phyloP scores from a whole-genome alignment of 2,797 vertebrate genomes.

The Falco columbarius region DNA sequence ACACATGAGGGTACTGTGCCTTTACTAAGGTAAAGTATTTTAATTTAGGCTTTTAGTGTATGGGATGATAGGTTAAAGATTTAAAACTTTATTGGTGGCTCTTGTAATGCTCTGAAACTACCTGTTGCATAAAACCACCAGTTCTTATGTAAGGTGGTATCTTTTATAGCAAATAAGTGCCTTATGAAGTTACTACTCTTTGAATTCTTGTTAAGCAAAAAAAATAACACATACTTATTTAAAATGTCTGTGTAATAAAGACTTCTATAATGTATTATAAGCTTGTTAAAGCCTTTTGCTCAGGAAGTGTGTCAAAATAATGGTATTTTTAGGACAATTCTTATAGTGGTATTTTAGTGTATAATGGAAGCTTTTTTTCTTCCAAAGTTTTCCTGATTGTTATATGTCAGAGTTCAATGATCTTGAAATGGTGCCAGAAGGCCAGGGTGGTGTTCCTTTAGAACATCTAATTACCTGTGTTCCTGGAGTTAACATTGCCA shows the following conservation, averaged over 20 bases:
- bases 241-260: neutral
- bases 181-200: neutral
- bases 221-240: fast-evolving
- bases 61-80: neutral
- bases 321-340: neutral
- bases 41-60: neutral
- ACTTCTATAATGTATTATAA: neutral
- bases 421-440: slow-evolving; percentile 83
- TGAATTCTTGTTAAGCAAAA: neutral
- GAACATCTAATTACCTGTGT: slow-evolving; percentile 96
- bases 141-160: neutral
- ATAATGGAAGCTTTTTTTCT: neutral
- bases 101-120: neutral
- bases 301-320: neutral
- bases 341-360: neutral
- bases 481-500: slow-evolving; percentile 92
- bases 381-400: slow-evolving; percentile 91
- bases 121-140: neutral
- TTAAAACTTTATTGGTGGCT: neutral
- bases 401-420: slow-evolving; percentile 88
- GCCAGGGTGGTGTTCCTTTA: slow-evolving; percentile 88
- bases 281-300: neutral
- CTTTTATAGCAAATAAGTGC: neutral
- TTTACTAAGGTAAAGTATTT: slow-evolving; percentile 86
- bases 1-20: slow-evolving; percentile 94